Evolutionary conservation across 1,140 invertebrate genomes (phyloP).

Genomic region (Nylanderia fulva): DNA sequence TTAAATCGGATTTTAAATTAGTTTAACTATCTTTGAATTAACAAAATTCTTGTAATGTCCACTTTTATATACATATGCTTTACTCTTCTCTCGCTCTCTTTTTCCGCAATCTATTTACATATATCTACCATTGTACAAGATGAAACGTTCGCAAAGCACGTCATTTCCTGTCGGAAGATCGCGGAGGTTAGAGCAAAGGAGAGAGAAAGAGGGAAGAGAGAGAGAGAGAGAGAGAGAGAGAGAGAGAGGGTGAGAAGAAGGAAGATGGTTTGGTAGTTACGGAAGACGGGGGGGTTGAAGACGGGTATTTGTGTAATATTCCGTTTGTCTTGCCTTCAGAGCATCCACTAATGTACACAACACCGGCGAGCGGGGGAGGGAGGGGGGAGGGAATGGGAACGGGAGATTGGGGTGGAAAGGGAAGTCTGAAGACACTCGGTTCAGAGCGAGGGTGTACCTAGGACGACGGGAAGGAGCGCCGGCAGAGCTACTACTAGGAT

Average conservation of each 20-base stretch:
- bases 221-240: neutral
- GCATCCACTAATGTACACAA: constrained; percentile 86
- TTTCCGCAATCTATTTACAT: constrained; percentile 11
- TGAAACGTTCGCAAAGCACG: constrained; percentile 42
- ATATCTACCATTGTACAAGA: constrained; percentile 22
- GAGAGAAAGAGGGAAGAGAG: neutral
- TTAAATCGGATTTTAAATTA: constrained; percentile 29
- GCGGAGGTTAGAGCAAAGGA: neutral
- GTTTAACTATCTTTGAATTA: neutral
- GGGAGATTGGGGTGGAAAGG: constrained; percentile 13
- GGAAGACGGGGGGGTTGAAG: constrained; percentile 69
- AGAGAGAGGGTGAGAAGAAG: constrained; percentile 14
- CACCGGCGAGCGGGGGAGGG: constrained; percentile 68
- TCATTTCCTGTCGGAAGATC: constrained; percentile 40
- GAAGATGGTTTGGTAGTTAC: constrained; percentile 62
- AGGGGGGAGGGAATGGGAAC: neutral
- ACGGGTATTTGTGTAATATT: constrained; percentile 86
- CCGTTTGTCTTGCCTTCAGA: constrained; percentile 86
- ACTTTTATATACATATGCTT: constrained; percentile 45
- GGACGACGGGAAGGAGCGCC: constrained; percentile 75
- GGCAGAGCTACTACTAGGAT: constrained; percentile 81
- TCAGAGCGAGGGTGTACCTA: constrained; percentile 59
- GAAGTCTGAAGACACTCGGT: constrained; percentile 69
- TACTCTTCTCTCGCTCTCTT: constrained; percentile 14
- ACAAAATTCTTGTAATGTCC: neutral